A percentile compares a stretch with the other conserved stretches of the same genome.
These are phyloP conservation scores for Chinchilla lanigera DNA, from an alignment of 2,113 vertebrate species.

Conservation along the genomic window DNA sequence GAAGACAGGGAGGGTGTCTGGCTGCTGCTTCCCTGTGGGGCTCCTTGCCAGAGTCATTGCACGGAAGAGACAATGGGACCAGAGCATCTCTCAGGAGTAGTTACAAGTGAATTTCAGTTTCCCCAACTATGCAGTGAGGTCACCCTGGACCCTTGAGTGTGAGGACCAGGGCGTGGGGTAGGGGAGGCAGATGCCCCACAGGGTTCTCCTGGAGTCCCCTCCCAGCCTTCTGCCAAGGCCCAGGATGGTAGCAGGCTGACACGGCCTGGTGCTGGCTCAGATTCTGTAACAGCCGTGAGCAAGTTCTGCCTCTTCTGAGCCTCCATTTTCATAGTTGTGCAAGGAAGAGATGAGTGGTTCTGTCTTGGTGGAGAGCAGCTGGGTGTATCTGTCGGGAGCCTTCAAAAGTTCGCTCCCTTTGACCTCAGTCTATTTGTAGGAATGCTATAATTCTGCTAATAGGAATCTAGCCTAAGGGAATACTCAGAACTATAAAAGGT, in stretches of 20 bases:
- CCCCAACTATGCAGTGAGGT: background rate
- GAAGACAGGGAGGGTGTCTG: background rate
- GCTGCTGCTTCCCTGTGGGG: too few species aligned
- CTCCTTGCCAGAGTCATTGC: background rate
- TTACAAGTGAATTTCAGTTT: background rate
- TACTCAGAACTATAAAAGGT: conserved; percentile 19
- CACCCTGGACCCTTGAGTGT: background rate
- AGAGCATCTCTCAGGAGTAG: background rate
- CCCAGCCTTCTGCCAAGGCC: background rate
- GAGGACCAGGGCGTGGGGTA: background rate
- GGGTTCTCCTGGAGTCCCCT: background rate
- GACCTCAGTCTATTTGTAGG: background rate
- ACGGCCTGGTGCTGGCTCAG: background rate
- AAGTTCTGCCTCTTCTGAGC: background rate
- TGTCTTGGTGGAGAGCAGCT: background rate
- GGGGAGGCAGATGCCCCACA: background rate
- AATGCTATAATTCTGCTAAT: background rate
- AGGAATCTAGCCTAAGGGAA: conserved; percentile 4
- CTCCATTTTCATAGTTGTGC: background rate
- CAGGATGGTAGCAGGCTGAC: background rate
- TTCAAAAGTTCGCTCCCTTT: background rate
- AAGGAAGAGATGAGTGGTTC: background rate
- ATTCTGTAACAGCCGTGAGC: background rate
- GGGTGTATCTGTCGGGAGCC: background rate
- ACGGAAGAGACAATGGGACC: background rate